These are phyloP conservation scores for Microcebus tavaratra DNA, from an alignment of 2,113 vertebrate genomes.

Conservation along the genomic window DNA sequence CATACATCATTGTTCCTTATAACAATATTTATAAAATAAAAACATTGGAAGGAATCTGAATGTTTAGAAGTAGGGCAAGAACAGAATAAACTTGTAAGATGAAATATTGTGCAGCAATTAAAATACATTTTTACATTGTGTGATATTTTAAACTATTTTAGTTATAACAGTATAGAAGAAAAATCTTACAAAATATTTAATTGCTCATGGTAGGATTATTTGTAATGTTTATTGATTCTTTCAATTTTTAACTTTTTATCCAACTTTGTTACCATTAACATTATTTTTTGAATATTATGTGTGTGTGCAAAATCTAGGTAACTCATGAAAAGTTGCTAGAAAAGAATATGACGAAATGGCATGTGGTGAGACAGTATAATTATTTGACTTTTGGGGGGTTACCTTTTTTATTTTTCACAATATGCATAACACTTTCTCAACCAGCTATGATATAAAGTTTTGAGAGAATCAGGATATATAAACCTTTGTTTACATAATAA, in stretches of 20 bases:
- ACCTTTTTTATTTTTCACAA: not conserved
- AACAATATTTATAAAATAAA: conserved; percentile 24
- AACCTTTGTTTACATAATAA: not conserved
- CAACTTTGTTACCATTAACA: not conserved
- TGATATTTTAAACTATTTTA: conserved; percentile 3
- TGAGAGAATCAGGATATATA: not conserved
- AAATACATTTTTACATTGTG: not conserved
- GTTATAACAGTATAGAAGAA: not conserved
- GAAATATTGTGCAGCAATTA: not conserved
- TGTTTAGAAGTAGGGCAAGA: not conserved
- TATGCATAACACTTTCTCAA: not conserved
- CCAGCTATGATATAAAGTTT: not conserved
- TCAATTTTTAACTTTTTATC: not conserved
- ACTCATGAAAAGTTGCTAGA: not conserved
- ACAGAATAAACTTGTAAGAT: not conserved
- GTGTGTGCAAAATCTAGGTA: not conserved
- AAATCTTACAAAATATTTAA: not conserved
- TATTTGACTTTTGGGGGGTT: not conserved
- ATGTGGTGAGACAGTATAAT: not conserved
- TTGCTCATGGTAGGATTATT: not conserved
- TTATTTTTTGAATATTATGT: not conserved
- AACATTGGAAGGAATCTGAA: not conserved
- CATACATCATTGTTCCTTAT: not conserved
- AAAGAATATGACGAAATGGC: not conserved
- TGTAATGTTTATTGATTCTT: not conserved